Base-by-base conservation (phyloP, 1,140 invertebrate species). In the Archivesica marissinica region DNA sequence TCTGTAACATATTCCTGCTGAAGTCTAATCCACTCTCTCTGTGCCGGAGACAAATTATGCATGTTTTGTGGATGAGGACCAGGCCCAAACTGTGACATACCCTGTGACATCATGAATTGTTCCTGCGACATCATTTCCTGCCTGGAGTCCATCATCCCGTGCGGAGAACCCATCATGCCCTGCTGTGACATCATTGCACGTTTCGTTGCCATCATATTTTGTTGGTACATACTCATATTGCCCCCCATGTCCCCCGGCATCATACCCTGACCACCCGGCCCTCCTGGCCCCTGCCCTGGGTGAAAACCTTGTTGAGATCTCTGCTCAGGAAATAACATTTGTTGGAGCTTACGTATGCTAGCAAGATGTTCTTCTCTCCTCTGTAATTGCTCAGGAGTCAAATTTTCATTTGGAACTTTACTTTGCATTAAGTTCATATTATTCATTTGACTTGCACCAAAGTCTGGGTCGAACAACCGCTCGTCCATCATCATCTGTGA, bases 301-400 rank as follows among this genome's bases (percentile, higher is more conserved):
- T 50, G 61, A 79, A 78, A 87, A 59, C 79, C 88, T 33, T 89
- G 88, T 70, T 88, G 90, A 79, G 52, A 68, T 82, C 88, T 76
- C 79, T 92, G 88, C 72, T 98, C 97, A 0, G 97, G 97, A 94
- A 98, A 98, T 39, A 99, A 94, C 94, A 99, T 96, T 92, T 98
- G 96, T 88, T 98, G 97, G 96, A 99, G 97, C 95, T 98, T 98
- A 72, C 97, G 95, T 83, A 99, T 95, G 50, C 96, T 98, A 6
- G 98, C 98, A 33, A 99, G 94, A 89, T 98, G 97, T 92, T 98
- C 97, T 94, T 98, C 98, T 76, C 98, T 95, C 91, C 98, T 97
- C 79, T 98, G 97, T 72, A 97, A 95, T 93, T 99, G 98, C 94
- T 99, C 97, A 33, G 98, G 98, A 75, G 98, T 99, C 86, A 99